Evolutionary conservation across 2,888 invertebrate genomes (phyloP), one percentile per base, ranked within the genome.

Genomic region (Pyrgus malvae): DNA sequence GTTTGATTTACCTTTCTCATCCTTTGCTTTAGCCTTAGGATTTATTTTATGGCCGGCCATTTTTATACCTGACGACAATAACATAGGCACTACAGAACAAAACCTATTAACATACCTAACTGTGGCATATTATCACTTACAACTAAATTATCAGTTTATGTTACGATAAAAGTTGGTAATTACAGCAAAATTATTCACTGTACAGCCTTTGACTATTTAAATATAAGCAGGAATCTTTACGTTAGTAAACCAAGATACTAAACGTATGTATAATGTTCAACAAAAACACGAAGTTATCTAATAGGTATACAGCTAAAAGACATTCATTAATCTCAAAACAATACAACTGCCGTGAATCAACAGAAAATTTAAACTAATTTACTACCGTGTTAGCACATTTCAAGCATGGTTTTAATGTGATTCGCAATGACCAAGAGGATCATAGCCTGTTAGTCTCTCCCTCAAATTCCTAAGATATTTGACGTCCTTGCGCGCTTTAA

Each of bases 391-490:
- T 16, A 29, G 21, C 14, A 38, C 19, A 38, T 42, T 44, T 68
- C 74, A 65, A 76, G 82, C 83, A 84, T 86, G 82, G 73, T 64
- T 62, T 60, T 58, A 73, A 65, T 73, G 72, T 66, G 70, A 77
- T 68, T 64, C 66, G 70, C 72, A 76, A 74, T 74, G 72, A 77
- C 75, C 68, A 72, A 78, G 68, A 68, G 68, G 71, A 65, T 66
- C 72, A 63, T 66, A 76, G 87, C 83, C 87, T 67, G 76, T 67
- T 68, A 77, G 90, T 90, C 90, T 90, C 90, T 90, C 90, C 90
- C 90, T 86, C 76, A 78, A 83, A 78, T 89, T 79, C 78, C 72
- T 74, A 71, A 70, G 72, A 72, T 71, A 77, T 70, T 65, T 66
- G 62, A 64, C 56, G 53, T 63, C 68, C 29, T 65, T 59, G 56